A percentile compares a stretch with the other conserved stretches of the same genome.
phyloP scores from a whole-genome alignment of 2,888 invertebrate genomes.

The Chalcis sispes region DNA sequence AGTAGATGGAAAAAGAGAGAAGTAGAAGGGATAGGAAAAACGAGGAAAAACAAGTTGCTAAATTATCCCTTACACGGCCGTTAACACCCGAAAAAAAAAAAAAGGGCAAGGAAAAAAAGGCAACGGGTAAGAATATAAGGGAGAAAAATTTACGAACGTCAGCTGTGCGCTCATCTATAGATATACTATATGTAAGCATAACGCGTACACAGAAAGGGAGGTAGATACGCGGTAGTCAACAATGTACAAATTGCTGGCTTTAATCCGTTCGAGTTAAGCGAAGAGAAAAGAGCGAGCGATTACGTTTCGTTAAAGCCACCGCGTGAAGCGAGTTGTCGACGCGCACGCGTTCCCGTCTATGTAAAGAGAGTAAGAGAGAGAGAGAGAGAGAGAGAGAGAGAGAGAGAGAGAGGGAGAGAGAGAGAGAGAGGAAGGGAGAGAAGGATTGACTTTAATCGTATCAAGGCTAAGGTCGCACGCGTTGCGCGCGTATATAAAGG shows the following conservation, averaged over 20 bases:
- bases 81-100: slow-evolving; percentile 1
- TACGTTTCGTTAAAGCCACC: slow-evolving; percentile 52
- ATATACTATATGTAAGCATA: not conserved
- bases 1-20: not conserved
- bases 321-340: slow-evolving; percentile 29
- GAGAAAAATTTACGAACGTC: not conserved
- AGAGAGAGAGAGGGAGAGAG: not conserved
- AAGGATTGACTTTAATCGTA: too few relatives aligned
- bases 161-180: not conserved
- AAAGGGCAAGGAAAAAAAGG: not conserved
- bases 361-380: not conserved
- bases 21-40: not conserved
- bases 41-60: not conserved
- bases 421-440: not conserved
- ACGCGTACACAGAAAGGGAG: not conserved
- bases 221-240: slow-evolving; percentile 37
- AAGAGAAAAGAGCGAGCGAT: slow-evolving; percentile 44
- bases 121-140: not conserved
- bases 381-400: not conserved
- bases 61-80: not conserved
- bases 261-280: slow-evolving; percentile 44
- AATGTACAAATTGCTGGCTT: slow-evolving; percentile 49
- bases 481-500: too few relatives aligned
- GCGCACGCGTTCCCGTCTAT: not conserved
- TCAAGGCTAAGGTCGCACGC: too few relatives aligned